Conservation (phyloP, 2,113 vertebrate species). For the Callospermophilus lateralis region DNA sequence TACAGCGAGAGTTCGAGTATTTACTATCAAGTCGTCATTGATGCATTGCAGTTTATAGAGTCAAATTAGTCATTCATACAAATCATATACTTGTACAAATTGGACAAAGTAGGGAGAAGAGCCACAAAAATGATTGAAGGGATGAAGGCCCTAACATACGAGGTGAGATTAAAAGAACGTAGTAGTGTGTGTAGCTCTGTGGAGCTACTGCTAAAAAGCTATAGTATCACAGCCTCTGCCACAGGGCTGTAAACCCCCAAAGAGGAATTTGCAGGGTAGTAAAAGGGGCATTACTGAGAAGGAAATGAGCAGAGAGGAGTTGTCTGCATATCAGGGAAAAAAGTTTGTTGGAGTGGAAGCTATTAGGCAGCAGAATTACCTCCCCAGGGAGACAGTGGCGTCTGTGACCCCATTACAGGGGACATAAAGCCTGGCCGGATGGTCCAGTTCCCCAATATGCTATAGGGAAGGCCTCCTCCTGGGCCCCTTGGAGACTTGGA, state of each 20-base stretch:
- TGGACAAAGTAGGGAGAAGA: conserved; percentile 1
- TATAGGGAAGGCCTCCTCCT: not conserved
- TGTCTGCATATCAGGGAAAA: conserved; percentile 77
- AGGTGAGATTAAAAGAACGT: conserved; percentile 3
- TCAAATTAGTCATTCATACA: conserved; percentile 40
- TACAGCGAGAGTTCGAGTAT: not conserved
- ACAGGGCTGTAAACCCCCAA: conserved; percentile 69
- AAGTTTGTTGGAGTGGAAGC: conserved; percentile 77
- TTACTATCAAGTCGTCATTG: conserved; percentile 26
- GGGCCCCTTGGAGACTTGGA: not conserved
- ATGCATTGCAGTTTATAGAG: conserved; percentile 32
- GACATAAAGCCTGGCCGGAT: conserved; percentile 60
- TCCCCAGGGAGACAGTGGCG: conserved; percentile 65
- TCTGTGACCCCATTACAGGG: conserved; percentile 74
- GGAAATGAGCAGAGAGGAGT: conserved; percentile 72
- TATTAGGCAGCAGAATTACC: conserved; percentile 77
- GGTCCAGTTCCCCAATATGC: conserved; percentile 71
- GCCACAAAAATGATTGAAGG: conserved; percentile 34
- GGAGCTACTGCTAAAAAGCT: not conserved
- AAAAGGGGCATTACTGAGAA: conserved; percentile 75
- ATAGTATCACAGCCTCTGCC: not conserved
- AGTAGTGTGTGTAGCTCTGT: not conserved
- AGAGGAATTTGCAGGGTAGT: conserved; percentile 77
- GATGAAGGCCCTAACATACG: not conserved
- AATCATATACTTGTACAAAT: conserved; percentile 25